These are phyloP conservation scores for Drepana falcataria DNA, from an alignment of 2,888 invertebrate genomes.

Conservation along the genomic window DNA sequence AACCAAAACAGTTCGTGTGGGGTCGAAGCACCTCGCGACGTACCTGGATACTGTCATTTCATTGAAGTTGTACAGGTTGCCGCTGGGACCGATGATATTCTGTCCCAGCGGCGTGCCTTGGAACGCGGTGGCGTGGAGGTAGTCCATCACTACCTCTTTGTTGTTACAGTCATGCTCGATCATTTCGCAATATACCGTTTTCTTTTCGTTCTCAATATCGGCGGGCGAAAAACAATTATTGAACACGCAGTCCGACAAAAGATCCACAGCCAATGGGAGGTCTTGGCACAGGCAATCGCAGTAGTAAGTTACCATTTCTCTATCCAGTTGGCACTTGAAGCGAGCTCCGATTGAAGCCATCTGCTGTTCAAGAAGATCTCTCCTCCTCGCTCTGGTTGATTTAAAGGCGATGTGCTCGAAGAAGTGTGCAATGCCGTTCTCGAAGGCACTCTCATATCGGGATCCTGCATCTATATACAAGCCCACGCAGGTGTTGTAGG, in stretches of 20 bases:
- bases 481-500: constrained; percentile 38
- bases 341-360: constrained; percentile 97
- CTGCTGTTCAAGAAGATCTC: constrained; percentile 90
- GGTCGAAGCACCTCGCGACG: constrained; percentile 90
- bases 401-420: constrained; percentile 58
- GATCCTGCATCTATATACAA: constrained; percentile 49
- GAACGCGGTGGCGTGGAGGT: constrained; percentile 62
- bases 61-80: constrained; percentile 81
- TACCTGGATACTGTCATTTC: constrained; percentile 86
- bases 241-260: constrained; percentile 95
- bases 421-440: constrained; percentile 57
- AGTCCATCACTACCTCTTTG: constrained; percentile 49
- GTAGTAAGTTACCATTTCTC: constrained; percentile 97
- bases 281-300: constrained; percentile 95
- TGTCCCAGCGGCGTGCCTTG: constrained; percentile 63
- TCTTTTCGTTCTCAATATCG: constrained; percentile 54
- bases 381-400: constrained; percentile 86
- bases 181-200: constrained; percentile 52
- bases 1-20: constrained; percentile 93
- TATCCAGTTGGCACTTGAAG: constrained; percentile 95
- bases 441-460: constrained; percentile 41
- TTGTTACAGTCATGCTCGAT: constrained; percentile 44
- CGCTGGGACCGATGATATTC: constrained; percentile 80
- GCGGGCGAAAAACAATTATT: constrained; percentile 78
- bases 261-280: constrained; percentile 91